Conservation (phyloP, 2,888 invertebrate genomes). For the Sympetrum striolatum region DNA sequence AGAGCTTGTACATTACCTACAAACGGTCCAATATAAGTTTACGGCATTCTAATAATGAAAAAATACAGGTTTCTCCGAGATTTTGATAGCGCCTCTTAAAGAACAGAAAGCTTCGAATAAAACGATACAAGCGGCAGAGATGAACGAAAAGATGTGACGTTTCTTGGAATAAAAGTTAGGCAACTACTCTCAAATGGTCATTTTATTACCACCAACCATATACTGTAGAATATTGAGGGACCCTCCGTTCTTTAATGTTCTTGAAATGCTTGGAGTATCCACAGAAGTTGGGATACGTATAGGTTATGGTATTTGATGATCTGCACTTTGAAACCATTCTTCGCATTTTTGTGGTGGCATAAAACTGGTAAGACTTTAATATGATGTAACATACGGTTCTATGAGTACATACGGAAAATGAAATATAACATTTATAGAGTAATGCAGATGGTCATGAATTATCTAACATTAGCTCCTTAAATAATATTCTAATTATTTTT, state of each 20-base stretch:
- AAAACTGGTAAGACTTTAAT: too few species aligned
- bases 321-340: not conserved
- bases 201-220: not conserved
- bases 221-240: not conserved
- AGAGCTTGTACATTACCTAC: too few species aligned
- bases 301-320: not conserved
- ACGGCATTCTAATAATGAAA: too few species aligned
- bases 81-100: not conserved
- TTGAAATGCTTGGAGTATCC: not conserved
- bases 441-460: too few species aligned
- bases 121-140: not conserved
- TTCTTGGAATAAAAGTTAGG: not conserved
- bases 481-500: too few species aligned
- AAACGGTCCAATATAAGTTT: too few species aligned
- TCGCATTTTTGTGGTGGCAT: not conserved
- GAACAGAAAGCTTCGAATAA: not conserved
- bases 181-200: not conserved
- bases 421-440: too few species aligned
- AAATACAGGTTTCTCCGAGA: too few species aligned
- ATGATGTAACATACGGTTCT: too few species aligned
- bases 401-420: too few species aligned
- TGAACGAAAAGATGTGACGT: not conserved
- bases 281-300: not conserved
- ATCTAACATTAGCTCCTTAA: too few species aligned
- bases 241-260: not conserved